phyloP scores from a whole-genome alignment of 1,140 invertebrate genomes.

The Acromyrmex echinatior region DNA sequence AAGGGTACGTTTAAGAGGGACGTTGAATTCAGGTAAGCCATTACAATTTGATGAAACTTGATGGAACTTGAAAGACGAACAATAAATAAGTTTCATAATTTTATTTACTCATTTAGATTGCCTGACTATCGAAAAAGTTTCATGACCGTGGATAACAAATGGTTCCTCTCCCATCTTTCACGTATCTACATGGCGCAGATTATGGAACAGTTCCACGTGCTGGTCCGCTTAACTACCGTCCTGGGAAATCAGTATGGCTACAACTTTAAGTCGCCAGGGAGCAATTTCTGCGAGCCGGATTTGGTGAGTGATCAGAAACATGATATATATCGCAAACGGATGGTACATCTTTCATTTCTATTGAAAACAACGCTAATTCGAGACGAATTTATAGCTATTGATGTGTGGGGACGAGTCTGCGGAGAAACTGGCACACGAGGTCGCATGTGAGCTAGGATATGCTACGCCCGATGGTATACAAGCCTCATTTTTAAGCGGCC shows the following conservation, averaged over 20 bases:
- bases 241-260: slow-evolving; percentile 96
- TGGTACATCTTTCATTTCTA: slow-evolving; percentile 42
- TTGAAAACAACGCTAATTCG: slow-evolving; percentile 12
- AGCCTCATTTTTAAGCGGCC: slow-evolving; percentile 68
- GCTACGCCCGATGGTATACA: slow-evolving; percentile 76
- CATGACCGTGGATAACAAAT: slow-evolving; percentile 88
- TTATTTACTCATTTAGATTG: slow-evolving; percentile 88
- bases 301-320: slow-evolving; percentile 64
- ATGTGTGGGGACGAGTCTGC: slow-evolving; percentile 79
- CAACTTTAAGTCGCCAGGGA: slow-evolving; percentile 76
- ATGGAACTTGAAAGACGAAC: neutral
- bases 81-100: neutral
- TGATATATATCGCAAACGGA: slow-evolving; percentile 6
- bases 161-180: slow-evolving; percentile 89
- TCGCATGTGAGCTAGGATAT: slow-evolving; percentile 80
- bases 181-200: slow-evolving; percentile 92
- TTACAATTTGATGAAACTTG: neutral
- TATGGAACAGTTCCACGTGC: slow-evolving; percentile 96
- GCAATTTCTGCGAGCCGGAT: slow-evolving; percentile 75
- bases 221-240: slow-evolving; percentile 95
- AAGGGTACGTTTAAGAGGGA: slow-evolving; percentile 84
- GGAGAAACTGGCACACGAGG: slow-evolving; percentile 79
- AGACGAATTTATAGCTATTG: slow-evolving; percentile 68
- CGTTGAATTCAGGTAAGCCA: slow-evolving; percentile 87
- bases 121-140: slow-evolving; percentile 92